These are phyloP conservation scores for Protonibea diacanthus DNA, from an alignment of 2,797 vertebrate genomes.

Conservation along the genomic window DNA sequence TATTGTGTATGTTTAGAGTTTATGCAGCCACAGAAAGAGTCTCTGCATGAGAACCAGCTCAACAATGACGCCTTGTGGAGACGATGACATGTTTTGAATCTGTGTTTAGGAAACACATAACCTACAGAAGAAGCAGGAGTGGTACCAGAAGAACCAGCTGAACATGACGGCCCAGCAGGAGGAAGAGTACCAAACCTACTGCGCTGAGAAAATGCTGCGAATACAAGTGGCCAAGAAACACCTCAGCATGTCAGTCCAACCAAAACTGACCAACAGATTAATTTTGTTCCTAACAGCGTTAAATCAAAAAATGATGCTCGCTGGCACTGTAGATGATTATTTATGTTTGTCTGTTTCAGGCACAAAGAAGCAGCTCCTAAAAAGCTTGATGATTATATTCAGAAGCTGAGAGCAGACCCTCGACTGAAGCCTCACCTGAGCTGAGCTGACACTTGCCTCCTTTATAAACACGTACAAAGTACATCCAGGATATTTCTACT, in stretches of 20 bases:
- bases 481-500: neutral
- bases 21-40: too few species aligned
- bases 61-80: neutral
- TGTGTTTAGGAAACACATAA: slow-evolving; percentile 83
- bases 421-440: slow-evolving; percentile 71
- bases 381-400: slow-evolving; percentile 73
- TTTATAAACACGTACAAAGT: neutral
- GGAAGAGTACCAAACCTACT: slow-evolving; percentile 77
- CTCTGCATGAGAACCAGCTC: too few species aligned
- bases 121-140: slow-evolving; percentile 84
- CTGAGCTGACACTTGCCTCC: slow-evolving; percentile 24
- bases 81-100: neutral
- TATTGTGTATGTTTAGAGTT: too few species aligned
- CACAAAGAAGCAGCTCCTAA: slow-evolving; percentile 82
- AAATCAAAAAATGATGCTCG: too few species aligned
- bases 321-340: too few species aligned
- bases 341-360: slow-evolving; percentile 70
- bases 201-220: slow-evolving; percentile 81
- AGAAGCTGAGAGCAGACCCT: slow-evolving; percentile 84
- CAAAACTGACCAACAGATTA: too few species aligned
- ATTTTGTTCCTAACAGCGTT: too few species aligned
- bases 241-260: slow-evolving; percentile 80
- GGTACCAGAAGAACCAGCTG: slow-evolving; percentile 85
- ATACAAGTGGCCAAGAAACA: slow-evolving; percentile 80
- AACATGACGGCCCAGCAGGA: slow-evolving; percentile 75